A percentile compares a stretch with the other conserved stretches of the same genome.
These are phyloP conservation scores for Clarias laeviceps DNA, from an alignment of 2,797 vertebrate genomes.

Conservation along the genomic window DNA sequence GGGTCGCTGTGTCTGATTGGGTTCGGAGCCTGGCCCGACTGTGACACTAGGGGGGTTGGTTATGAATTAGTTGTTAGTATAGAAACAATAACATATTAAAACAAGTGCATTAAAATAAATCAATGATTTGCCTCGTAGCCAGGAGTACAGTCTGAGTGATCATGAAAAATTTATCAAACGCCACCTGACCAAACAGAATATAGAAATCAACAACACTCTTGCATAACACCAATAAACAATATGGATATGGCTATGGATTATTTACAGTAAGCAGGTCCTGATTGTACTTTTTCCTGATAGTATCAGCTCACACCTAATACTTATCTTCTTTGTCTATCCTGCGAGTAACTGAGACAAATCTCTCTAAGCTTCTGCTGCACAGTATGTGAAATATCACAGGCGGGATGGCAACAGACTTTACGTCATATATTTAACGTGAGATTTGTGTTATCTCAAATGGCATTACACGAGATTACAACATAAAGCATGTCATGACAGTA, in stretches of 20 bases:
- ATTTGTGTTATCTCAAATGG: neutral
- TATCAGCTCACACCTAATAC: neutral
- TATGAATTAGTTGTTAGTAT: neutral
- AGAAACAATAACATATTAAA: neutral
- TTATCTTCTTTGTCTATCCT: neutral
- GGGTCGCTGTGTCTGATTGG: too few relatives aligned
- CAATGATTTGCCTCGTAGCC: neutral
- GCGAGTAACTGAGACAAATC: neutral
- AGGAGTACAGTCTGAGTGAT: neutral
- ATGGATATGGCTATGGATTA: neutral
- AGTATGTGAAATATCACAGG: neutral
- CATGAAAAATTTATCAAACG: neutral
- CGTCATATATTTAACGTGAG: neutral
- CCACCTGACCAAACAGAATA: neutral
- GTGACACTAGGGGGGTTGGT: too few relatives aligned
- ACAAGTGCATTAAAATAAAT: neutral
- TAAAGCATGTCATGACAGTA: neutral
- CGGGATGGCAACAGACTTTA: neutral
- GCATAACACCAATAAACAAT: neutral
- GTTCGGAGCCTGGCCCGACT: too few relatives aligned
- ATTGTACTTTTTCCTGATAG: neutral
- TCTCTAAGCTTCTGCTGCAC: neutral
- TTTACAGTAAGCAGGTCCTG: neutral
- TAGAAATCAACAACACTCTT: neutral
- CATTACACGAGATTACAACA: neutral